Evolutionary conservation across 2,113 vertebrate species (phyloP), one percentile per base, ranked within the genome.

Genomic region (Plestiodon gilberti): DNA sequence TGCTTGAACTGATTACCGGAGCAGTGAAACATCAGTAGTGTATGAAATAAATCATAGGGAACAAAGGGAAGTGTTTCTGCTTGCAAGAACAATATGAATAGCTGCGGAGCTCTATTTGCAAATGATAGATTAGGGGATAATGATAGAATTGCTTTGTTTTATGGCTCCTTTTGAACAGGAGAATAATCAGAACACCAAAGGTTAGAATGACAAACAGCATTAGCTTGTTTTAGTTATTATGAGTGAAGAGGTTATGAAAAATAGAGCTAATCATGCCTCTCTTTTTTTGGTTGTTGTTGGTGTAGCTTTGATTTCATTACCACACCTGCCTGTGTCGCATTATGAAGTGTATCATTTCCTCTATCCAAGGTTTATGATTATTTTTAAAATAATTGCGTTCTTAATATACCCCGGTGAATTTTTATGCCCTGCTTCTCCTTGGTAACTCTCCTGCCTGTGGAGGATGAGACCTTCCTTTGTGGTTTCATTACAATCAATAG

Each of bases 21-120:
- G 85, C 90, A 76, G 10, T 3, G 33, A 87, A 57, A 89, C 78
- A 85, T 61, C 33, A 70, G 71, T 57, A 90, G 86, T 82, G 86
- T 93, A 78, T 71, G 93, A 92, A 91, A 88, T 91, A 95, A 94
- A 89, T 93, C 80, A 91, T 71, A 43, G 35, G 81, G 33, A 90
- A 85, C 85, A 90, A 80, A 90, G 88, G 74, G 78, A 85, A 90
- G 11, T 17, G 18, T 78, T 93, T 89, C 38, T 70, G 70, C 83
- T 86, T 55, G 9, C 55, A 87, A 89, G 79, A 90, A 81, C 77
- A 57, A 83, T 93, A 64, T 89, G 88, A 93, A 89, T 91, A 69
- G 71, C 23, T n/a, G 88, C 61, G 87, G 78, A 84, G 84, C 85
- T 55, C 89, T 92, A 70, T 89, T 64, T 82, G 65, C 67, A 90